Percentiles rank a stretch among this genome's conserved stretches.
Evolutionary conservation across 2,888 invertebrate genomes (phyloP).

Genomic region (Tetragonisca angustula): DNA sequence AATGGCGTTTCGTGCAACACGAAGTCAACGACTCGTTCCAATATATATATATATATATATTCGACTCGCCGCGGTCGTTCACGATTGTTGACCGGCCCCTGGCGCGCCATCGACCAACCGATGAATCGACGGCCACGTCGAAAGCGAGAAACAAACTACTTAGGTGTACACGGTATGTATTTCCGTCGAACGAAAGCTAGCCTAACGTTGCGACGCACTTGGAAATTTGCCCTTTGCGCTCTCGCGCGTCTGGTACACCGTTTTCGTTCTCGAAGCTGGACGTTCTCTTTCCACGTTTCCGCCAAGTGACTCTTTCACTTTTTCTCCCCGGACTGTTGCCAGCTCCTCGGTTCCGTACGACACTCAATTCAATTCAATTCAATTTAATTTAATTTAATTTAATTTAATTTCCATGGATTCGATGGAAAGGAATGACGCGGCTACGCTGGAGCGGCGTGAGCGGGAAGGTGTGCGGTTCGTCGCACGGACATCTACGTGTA

Average conservation of each 20-base stretch:
- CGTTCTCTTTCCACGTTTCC: too few species aligned
- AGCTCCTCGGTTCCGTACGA: too few species aligned
- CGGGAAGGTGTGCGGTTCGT: not conserved
- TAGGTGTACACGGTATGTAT: conserved; percentile 11
- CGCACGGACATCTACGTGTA: not conserved
- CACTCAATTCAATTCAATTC: too few species aligned
- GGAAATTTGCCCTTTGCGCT: conserved; percentile 46
- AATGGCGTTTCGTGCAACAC: conserved; percentile 62
- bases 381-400: too few species aligned
- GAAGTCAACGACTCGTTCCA: conserved; percentile 25
- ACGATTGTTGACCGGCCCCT: conserved; percentile 7
- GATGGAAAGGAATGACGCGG: not conserved
- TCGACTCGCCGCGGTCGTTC: not conserved
- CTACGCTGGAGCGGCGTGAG: not conserved
- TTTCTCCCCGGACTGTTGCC: too few species aligned
- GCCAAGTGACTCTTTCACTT: too few species aligned
- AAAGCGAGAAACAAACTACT: conserved; percentile 45
- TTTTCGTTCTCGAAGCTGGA: too few species aligned
- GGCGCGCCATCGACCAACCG: conserved; percentile 9
- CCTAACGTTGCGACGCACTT: conserved; percentile 35
- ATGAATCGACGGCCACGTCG: conserved; percentile 6
- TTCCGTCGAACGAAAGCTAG: conserved; percentile 42
- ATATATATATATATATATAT: too few species aligned
- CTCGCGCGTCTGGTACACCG: conserved; percentile 10
- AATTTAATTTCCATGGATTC: not conserved